phyloP scores from a whole-genome alignment of 2,888 invertebrate genomes.

The Hydriomena furcata region DNA sequence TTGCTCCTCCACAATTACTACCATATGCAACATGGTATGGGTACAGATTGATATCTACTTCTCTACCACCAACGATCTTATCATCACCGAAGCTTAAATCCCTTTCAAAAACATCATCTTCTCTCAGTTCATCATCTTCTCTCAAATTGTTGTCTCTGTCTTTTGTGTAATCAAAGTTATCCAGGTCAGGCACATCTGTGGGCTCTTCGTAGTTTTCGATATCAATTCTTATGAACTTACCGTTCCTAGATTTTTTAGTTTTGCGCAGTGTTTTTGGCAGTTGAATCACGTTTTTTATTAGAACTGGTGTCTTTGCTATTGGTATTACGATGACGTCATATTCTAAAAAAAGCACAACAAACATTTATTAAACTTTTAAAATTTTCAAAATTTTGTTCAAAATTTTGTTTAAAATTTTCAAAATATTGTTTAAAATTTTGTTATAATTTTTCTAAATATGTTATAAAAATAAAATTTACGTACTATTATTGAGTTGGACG shows the following conservation, averaged over 20 bases:
- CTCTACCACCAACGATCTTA: conserved; percentile 71
- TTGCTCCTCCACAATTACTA: conserved; percentile 71
- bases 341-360: conserved; percentile 19
- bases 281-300: conserved; percentile 49
- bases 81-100: conserved; percentile 51
- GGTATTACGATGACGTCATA: conserved; percentile 25
- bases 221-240: conserved; percentile 48
- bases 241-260: conserved; percentile 17
- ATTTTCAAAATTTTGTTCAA: too few species aligned
- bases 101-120: conserved; percentile 30
- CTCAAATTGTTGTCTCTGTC: conserved; percentile 31
- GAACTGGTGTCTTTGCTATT: conserved; percentile 11
- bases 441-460: not conserved
- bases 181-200: conserved; percentile 57
- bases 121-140: conserved; percentile 17
- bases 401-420: too few species aligned
- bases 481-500: conserved; percentile 16
- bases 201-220: conserved; percentile 62
- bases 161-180: conserved; percentile 55
- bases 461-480: conserved; percentile 4
- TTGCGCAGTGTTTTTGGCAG: conserved; percentile 2
- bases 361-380: not conserved
- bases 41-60: conserved; percentile 70
- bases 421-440: too few species aligned
- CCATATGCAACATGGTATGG: conserved; percentile 76